Percentiles rank a stretch among this genome's conserved stretches.
Evolutionary conservation across 1,140 invertebrate species (phyloP).

Genomic region (Heliconius melpomene): DNA sequence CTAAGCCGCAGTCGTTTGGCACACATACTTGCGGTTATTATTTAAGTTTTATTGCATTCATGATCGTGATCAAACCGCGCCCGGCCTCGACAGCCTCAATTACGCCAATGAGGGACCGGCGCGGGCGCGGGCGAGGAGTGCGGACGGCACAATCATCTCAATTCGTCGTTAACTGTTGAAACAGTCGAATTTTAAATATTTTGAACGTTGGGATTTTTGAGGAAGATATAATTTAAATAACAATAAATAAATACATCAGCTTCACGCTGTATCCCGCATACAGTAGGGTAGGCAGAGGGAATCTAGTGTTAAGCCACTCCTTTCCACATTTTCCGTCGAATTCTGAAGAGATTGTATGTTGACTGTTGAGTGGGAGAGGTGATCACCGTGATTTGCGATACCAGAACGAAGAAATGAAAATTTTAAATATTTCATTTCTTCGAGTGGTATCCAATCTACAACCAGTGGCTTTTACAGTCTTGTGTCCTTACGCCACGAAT

Average conservation of each 20-base stretch:
- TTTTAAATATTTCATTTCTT: neutral
- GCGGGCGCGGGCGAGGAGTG: conserved; percentile 33
- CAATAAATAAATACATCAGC: neutral
- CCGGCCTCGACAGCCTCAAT: conserved; percentile 65
- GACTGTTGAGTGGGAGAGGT: no score
- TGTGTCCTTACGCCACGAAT: no score
- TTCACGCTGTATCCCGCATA: no score
- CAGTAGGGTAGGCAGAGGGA: no score
- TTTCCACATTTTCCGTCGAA: no score
- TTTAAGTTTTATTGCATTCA: conserved; percentile 63
- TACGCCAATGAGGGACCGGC: conserved; percentile 63
- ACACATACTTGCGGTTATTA: conserved; percentile 29
- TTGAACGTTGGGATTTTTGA: neutral
- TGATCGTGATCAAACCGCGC: conserved; percentile 68
- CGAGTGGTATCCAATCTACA: no score
- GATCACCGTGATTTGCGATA: no score
- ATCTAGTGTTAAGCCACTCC: no score
- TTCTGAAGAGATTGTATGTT: no score
- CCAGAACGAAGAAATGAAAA: no score
- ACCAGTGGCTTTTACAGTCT: no score
- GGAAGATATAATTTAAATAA: neutral
- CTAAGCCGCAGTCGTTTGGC: neutral
- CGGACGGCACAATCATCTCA: conserved; percentile 64
- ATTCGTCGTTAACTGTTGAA: conserved; percentile 49
- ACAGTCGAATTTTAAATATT: conserved; percentile 45